Percentiles rank a stretch among this genome's conserved stretches.
Conservation (phyloP, 2,888 invertebrate species). For the Hypselothyrea guttata region DNA sequence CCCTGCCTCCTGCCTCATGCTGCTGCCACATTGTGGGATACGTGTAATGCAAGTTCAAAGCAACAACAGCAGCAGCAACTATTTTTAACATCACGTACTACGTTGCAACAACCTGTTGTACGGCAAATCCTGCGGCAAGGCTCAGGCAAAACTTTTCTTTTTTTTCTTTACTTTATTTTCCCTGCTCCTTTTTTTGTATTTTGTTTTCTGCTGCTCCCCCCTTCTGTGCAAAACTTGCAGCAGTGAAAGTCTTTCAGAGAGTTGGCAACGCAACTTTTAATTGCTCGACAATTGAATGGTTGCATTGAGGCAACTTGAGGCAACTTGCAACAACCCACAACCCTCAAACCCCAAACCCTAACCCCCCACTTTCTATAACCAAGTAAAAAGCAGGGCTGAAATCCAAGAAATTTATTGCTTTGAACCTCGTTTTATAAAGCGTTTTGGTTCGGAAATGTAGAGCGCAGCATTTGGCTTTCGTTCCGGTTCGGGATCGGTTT, state of each 20-base stretch:
- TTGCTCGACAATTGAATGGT: constrained; percentile 67
- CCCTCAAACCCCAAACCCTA: constrained; percentile 15
- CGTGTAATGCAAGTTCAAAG: constrained; percentile 75
- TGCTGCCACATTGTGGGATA: constrained; percentile 46
- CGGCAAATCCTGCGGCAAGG: constrained; percentile 52
- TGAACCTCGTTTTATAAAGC: no score
- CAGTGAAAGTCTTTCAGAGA: constrained; percentile 61
- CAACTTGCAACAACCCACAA: constrained; percentile 4
- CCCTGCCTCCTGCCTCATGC: neutral
- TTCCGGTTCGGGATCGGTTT: no score
- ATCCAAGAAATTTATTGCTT: no score
- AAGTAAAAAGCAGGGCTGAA: no score
- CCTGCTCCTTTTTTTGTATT: constrained; percentile 20
- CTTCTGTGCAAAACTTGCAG: constrained; percentile 22
- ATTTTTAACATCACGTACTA: constrained; percentile 70
- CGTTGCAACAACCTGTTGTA: constrained; percentile 74
- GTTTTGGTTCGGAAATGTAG: no score
- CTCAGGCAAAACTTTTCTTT: constrained; percentile 32
- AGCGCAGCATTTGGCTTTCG: no score
- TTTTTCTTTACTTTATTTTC: constrained; percentile 6
- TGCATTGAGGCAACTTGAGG: constrained; percentile 29
- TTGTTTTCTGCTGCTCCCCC: neutral
- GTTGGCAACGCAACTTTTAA: constrained; percentile 65
- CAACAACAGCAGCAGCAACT: constrained; percentile 55
- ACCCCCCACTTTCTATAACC: neutral